Percentiles rank a stretch among this genome's conserved stretches.
These are phyloP conservation scores for Benitochromis conjunctus DNA, from an alignment of 2,113 vertebrate species.

Conservation along the genomic window DNA sequence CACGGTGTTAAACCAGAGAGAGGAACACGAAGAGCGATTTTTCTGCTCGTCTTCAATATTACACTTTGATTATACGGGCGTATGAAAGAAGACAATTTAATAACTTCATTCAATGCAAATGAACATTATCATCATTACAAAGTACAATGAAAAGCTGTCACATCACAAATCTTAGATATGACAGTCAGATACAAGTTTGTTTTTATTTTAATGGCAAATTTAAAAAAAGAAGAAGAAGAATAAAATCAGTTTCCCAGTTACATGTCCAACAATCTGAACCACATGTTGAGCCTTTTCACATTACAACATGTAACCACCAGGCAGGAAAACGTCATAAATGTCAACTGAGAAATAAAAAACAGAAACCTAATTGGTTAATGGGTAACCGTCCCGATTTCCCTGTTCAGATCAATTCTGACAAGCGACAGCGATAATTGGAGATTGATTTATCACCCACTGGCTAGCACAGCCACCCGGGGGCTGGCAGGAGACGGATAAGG, in stretches of 20 bases:
- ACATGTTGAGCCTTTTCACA: not conserved
- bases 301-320: not conserved
- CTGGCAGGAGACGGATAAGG: constrained; percentile 5
- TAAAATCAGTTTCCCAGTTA: not conserved
- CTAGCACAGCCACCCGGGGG: not conserved
- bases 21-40: not conserved
- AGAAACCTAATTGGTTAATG: not conserved
- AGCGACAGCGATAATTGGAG: not conserved
- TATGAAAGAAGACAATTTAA: not conserved
- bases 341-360: not conserved
- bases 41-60: not conserved
- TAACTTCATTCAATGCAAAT: not conserved
- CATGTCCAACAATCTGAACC: not conserved
- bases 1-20: not conserved
- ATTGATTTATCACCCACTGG: not conserved
- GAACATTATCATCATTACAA: not conserved
- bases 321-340: not conserved
- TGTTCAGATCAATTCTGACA: not conserved
- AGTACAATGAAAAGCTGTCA: rapidly evolving
- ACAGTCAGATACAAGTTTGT: not conserved
- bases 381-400: not conserved
- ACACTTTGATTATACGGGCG: not conserved
- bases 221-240: too few relatives aligned
- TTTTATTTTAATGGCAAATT: not conserved
- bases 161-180: not conserved